Percentiles rank a stretch among this genome's conserved stretches.
Conservation (phyloP, 2,113 vertebrate genomes). For the Ploceus nigricollis region DNA sequence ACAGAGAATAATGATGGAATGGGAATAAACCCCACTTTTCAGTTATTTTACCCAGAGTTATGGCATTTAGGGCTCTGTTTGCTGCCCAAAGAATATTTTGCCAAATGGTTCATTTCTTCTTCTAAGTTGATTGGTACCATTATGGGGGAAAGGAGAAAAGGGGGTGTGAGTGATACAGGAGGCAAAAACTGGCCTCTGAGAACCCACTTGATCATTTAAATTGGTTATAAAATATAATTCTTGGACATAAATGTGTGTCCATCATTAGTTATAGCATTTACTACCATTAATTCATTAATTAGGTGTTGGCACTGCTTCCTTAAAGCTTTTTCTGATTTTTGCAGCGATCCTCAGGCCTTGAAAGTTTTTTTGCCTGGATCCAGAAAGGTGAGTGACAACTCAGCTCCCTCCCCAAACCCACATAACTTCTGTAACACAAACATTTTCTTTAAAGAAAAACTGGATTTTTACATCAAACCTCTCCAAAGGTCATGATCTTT, state of each 20-base stretch:
- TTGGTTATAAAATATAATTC: not conserved
- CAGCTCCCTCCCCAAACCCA: not conserved
- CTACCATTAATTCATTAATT: not conserved
- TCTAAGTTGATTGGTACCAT: not conserved
- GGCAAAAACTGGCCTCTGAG: not conserved
- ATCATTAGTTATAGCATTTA: accelerated
- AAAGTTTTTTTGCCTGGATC: not conserved
- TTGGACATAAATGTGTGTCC: too few relatives aligned
- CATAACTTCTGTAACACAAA: accelerated
- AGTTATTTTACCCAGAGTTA: not conserved
- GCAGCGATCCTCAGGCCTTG: not conserved
- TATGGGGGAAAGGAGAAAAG: not conserved
- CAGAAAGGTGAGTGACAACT: not conserved
- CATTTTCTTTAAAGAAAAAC: not conserved
- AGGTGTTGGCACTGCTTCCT: not conserved
- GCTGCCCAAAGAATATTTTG: not conserved
- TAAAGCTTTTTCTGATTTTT: not conserved
- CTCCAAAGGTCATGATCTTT: not conserved
- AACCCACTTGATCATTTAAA: not conserved
- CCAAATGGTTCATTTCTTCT: not conserved
- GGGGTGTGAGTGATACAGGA: not conserved
- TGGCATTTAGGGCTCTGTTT: accelerated
- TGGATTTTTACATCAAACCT: not conserved
- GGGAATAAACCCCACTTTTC: not conserved
- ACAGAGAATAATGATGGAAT: not conserved